These are phyloP conservation scores for Spicauda simplicius DNA, from an alignment of 2,888 invertebrate species.

Conservation along the genomic window DNA sequence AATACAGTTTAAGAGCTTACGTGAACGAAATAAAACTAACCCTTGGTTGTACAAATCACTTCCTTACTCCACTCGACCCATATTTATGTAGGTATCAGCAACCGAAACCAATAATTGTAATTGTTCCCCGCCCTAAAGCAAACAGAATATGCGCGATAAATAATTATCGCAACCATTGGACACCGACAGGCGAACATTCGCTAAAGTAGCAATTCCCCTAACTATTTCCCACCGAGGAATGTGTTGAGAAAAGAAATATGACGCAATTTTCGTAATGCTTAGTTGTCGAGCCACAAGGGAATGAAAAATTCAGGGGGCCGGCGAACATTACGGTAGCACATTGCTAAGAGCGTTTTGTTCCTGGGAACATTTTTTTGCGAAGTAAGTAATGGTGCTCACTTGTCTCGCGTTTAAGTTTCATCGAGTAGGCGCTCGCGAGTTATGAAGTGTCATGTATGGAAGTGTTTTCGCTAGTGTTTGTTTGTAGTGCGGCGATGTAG, in stretches of 20 bases:
- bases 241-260: conserved; percentile 81
- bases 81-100: not conserved
- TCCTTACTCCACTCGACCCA: conserved; percentile 9
- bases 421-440: conserved; percentile 37
- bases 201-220: conserved; percentile 67
- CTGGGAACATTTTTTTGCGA: conserved; percentile 68
- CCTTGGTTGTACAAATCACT: not conserved
- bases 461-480: conserved; percentile 4
- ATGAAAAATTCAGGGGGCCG: conserved; percentile 84
- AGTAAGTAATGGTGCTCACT: conserved; percentile 58
- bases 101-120: conserved; percentile 32
- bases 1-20: too few relatives aligned
- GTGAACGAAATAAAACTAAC: too few relatives aligned
- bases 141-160: conserved; percentile 48
- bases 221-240: conserved; percentile 73
- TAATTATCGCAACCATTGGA: conserved; percentile 48
- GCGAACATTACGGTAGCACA: conserved; percentile 77
- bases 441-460: conserved; percentile 15
- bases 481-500: not conserved
- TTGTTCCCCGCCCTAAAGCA: conserved; percentile 26
- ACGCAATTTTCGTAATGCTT: conserved; percentile 84
- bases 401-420: conserved; percentile 46
- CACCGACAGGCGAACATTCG: conserved; percentile 53
- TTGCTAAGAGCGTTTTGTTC: conserved; percentile 77
- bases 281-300: conserved; percentile 83